phyloP scores from a whole-genome alignment of 2,888 invertebrate species.

The Aromia moschata region DNA sequence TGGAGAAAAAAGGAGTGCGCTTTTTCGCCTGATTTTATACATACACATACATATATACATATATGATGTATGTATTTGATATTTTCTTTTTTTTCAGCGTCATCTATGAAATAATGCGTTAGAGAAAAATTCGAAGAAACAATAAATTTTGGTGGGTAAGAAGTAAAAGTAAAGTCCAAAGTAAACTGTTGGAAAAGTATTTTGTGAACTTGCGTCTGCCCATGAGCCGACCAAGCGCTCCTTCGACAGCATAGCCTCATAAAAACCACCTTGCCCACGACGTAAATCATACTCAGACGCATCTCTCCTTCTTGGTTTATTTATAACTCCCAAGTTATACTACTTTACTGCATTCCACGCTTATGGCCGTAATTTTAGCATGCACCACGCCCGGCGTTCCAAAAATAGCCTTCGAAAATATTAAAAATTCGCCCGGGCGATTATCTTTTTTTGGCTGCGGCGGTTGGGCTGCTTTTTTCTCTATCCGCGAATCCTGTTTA shows the following conservation, averaged over 20 bases:
- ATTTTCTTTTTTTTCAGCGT: too few relatives aligned
- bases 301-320: conserved; percentile 14
- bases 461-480: conserved; percentile 26
- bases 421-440: conserved; percentile 2
- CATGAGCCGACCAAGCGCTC: not conserved
- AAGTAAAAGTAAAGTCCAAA: too few relatives aligned
- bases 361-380: conserved; percentile 35
- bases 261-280: not conserved
- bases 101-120: too few relatives aligned
- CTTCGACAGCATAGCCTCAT: not conserved
- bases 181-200: too few relatives aligned
- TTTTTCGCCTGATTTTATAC: too few relatives aligned
- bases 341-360: conserved; percentile 32
- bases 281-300: conserved; percentile 32
- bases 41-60: too few relatives aligned
- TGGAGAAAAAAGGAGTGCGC: too few relatives aligned
- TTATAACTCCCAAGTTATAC: conserved; percentile 21
- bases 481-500: conserved; percentile 34
- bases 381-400: conserved; percentile 30
- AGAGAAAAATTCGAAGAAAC: too few relatives aligned
- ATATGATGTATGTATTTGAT: too few relatives aligned
- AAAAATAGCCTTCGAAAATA: conserved; percentile 37
- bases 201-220: too few relatives aligned
- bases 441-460: conserved; percentile 7
- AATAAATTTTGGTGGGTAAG: too few relatives aligned